Conservation (phyloP, 2,113 vertebrate genomes). For the Diphyllodes magnificus region DNA sequence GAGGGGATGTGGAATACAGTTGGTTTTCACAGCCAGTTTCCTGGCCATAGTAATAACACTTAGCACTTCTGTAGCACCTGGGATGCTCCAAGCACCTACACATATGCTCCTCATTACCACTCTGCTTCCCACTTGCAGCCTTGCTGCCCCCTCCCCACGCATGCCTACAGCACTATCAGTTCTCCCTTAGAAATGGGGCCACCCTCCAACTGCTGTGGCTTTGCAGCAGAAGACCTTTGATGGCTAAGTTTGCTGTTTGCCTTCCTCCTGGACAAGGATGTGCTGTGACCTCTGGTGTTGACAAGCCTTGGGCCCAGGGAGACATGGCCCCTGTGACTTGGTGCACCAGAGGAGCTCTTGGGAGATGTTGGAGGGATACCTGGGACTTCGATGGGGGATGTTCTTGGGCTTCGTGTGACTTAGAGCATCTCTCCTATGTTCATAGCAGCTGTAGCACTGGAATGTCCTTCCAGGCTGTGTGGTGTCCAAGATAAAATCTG, state of each 20-base stretch:
- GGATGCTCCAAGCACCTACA: conserved; percentile 16
- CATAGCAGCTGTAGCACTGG: background rate
- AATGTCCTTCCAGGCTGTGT: background rate
- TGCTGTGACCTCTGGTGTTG: background rate
- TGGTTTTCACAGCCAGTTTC: conserved; percentile 30
- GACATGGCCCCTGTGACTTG: background rate
- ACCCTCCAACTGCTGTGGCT: background rate
- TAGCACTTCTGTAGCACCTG: conserved; percentile 47
- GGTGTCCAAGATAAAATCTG: background rate
- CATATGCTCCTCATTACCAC: conserved; percentile 40
- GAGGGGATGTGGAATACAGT: background rate
- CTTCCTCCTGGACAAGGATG: background rate
- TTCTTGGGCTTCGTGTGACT: background rate
- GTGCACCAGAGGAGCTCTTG: background rate
- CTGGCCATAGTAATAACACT: conserved; percentile 39
- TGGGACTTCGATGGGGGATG: background rate
- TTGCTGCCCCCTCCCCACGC: background rate
- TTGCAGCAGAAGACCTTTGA: background rate
- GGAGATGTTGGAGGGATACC: background rate
- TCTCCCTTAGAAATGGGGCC: background rate
- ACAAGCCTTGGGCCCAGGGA: no score
- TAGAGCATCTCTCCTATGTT: background rate
- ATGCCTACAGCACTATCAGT: background rate
- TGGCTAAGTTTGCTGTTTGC: background rate
- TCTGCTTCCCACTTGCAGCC: background rate